Base-by-base conservation (phyloP, 1,140 invertebrate species). In the Dreissena rostriformis region DNA sequence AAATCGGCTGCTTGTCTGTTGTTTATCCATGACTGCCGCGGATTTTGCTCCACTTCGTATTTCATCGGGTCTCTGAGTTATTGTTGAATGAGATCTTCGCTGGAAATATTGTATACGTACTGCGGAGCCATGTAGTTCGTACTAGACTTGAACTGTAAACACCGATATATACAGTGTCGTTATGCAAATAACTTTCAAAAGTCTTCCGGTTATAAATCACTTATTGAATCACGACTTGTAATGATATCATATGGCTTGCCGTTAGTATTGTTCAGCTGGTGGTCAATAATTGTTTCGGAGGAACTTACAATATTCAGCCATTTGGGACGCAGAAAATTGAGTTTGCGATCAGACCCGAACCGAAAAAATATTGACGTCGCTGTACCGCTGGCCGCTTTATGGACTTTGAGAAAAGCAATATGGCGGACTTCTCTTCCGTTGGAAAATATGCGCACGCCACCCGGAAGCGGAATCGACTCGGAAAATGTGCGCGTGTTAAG, bases 361-460 rank as follows among this genome's bases (percentile, higher is more conserved):
- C 91, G 74, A 14, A 88, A 82, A 0, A 91, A 61, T 7, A 91
- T 87, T 61, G 90, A 90, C 49, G 89, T 89, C 8, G 88, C 76
- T 4, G 90, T 91, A 8, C 90, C 85, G 67, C 90, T 90, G 8
- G 89, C 91, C 0, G 91, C 84, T 82, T 91, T 91, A 79, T 91
- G 91, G 0, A 91, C 87, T 75, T 91, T 91, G 12, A 91, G 15
- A 73, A 88, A 91, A 12, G 86, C 87, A 51, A 91, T 84, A 63
- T 90, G 88, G 10, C 39, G 86, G 0, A 84, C 71, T 73, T 89
- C 83, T 74, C 71, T 65, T 26, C 68, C 76, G 29, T 77, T 63
- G 0, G 29, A 11, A 49, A 78, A 77, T 7, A 77, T 72, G 70
- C 80, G 80, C 71, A 74, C 80, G 57, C 71, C 80, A 57, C 72